Conservation (phyloP, 1,140 invertebrate species). For the Nasonia longicornis region DNA sequence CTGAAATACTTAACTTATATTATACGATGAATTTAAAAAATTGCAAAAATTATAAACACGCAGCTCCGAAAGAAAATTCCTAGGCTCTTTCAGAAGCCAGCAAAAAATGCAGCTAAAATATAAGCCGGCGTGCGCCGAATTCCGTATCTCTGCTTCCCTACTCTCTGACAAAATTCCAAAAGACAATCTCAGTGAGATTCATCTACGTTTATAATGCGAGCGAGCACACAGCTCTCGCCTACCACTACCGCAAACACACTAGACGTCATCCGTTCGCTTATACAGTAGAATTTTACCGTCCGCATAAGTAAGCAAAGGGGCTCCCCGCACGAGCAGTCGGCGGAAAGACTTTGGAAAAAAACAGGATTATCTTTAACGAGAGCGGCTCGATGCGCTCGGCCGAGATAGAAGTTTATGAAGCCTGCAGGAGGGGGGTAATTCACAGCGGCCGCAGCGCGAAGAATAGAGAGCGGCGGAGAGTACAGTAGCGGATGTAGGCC, state of each 20-base stretch:
- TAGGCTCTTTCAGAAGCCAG: too few species aligned
- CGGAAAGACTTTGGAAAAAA: not conserved
- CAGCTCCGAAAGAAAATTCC: too few species aligned
- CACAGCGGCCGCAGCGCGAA: not conserved
- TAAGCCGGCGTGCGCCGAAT: not conserved
- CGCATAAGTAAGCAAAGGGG: not conserved
- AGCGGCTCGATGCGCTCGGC: not conserved
- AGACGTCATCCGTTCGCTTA: too few species aligned
- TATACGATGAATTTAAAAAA: too few species aligned
- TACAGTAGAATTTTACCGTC: not conserved
- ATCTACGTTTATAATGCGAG: not conserved
- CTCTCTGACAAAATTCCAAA: not conserved
- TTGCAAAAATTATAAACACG: too few species aligned
- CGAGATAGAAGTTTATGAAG: not conserved
- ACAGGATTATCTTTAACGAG: conserved; percentile 1
- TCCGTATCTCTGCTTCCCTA: not conserved
- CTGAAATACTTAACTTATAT: too few species aligned
- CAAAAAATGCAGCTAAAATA: not conserved
- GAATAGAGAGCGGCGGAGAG: not conserved
- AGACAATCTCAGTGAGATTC: not conserved
- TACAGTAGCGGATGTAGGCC: not conserved
- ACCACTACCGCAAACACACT: too few species aligned
- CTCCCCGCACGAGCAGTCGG: not conserved
- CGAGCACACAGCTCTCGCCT: not conserved
- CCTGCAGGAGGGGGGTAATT: not conserved